Percentiles rank a stretch among this genome's conserved stretches.
Conservation (phyloP, 1,140 invertebrate genomes). For the Battus philenor region DNA sequence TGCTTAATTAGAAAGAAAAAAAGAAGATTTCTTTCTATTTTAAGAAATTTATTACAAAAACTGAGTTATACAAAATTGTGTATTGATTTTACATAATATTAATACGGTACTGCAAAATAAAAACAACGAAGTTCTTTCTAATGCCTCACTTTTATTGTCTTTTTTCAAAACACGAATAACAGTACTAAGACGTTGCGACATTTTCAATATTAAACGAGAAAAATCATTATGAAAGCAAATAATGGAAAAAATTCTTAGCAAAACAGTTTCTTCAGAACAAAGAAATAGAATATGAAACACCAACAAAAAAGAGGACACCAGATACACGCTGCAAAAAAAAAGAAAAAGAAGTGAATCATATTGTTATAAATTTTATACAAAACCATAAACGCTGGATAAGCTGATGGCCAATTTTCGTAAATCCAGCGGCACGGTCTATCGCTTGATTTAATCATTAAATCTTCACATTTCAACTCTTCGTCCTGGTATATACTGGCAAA, state of each 20-base stretch:
- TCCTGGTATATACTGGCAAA: not conserved
- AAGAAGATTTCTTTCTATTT: too few relatives aligned
- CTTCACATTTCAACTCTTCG: not conserved
- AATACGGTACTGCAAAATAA: too few relatives aligned
- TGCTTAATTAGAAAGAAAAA: too few relatives aligned
- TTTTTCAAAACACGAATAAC: too few relatives aligned
- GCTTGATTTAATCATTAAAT: not conserved
- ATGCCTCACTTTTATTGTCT: too few relatives aligned
- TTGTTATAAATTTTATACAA: conserved; percentile 14
- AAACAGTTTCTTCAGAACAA: not conserved
- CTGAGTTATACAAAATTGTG: too few relatives aligned
- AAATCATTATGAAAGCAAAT: conserved; percentile 2
- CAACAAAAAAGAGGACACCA: conserved; percentile 21
- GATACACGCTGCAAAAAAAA: conserved; percentile 20
- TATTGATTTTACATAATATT: too few relatives aligned
- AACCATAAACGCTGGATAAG: conserved; percentile 13
- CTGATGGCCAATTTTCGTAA: conserved; percentile 15
- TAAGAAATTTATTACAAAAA: too few relatives aligned
- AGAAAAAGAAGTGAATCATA: conserved; percentile 15
- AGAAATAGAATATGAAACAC: conserved; percentile 10
- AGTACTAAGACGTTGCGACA: too few relatives aligned
- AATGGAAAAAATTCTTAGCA: not conserved
- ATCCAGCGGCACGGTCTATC: conserved; percentile 14
- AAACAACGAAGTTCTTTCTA: too few relatives aligned
- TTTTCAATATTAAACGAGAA: too few relatives aligned